Percentiles rank a stretch among this genome's conserved stretches.
Evolutionary conservation across 2,888 invertebrate species (phyloP).

Genomic region (Drosophila tanythrix): DNA sequence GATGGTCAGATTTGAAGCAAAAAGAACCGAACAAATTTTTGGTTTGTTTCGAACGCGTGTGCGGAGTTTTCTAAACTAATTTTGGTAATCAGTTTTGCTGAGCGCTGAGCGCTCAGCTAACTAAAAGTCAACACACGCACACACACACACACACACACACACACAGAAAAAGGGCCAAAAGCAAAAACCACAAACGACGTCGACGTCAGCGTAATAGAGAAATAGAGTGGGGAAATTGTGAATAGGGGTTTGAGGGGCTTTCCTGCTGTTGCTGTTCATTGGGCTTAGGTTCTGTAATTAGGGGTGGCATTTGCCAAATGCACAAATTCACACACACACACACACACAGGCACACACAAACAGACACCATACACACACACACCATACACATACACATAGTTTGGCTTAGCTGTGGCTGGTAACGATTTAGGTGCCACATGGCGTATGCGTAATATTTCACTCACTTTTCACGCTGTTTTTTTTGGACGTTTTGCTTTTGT

Average conservation of each 20-base stretch:
- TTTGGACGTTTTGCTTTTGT: neutral
- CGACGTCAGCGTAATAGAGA: constrained; percentile 77
- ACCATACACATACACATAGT: constrained; percentile 3
- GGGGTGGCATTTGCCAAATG: constrained; percentile 58
- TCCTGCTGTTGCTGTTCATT: constrained; percentile 6
- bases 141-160: constrained; percentile 9
- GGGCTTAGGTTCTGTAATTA: constrained; percentile 53
- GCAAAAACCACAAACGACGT: constrained; percentile 58
- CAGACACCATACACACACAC: constrained; percentile 1
- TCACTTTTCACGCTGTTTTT: constrained; percentile 41
- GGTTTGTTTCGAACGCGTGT: constrained; percentile 81
- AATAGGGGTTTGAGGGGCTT: constrained; percentile 30
- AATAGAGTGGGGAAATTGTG: constrained; percentile 57
- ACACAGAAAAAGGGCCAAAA: constrained; percentile 16
- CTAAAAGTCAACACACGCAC: constrained; percentile 64
- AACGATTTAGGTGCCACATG: constrained; percentile 32
- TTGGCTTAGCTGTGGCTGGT: constrained; percentile 33
- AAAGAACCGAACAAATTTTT: constrained; percentile 76
- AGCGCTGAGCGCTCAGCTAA: constrained; percentile 61
- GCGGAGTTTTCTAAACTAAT: constrained; percentile 84
- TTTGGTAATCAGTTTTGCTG: constrained; percentile 77
- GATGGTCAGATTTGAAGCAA: constrained; percentile 49
- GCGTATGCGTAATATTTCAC: constrained; percentile 51
- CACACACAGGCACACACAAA: constrained; percentile 20
- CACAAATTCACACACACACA: constrained; percentile 12